Evolutionary conservation across 2,888 invertebrate genomes (phyloP), one percentile per base, ranked within the genome.

Genomic region (Proisotoma minuta): DNA sequence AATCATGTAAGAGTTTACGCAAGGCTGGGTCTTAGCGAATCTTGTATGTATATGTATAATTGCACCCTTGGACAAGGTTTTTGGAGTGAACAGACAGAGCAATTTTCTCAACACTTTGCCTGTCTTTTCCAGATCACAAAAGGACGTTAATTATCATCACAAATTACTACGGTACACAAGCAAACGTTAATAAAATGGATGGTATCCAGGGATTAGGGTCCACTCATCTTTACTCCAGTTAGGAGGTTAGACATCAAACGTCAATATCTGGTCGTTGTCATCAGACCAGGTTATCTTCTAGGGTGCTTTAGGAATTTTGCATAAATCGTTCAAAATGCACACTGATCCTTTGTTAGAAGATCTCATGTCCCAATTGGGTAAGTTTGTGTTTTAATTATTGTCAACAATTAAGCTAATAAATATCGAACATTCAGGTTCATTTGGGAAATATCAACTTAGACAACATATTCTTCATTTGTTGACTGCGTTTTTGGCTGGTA

Each of bases 401-500:
- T 26, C 15, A 34, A 34, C 34, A 34, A 34, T 8, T 15, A 34
- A 34, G 5, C 18, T 43, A 43, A 43, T 43, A 4, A 43, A 34
- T 10, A 3, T 57, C 20, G 27, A 5, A 23, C 24, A 53, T 40
- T 53, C 27, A 72, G 72, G 72, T 12, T 52, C 57, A 10, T 72
- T 70, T 59, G 70, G 70, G 34, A 65, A 61, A 43, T 70, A 72
- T 49, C 72, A 72, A 59, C 27, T 67, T 1, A 60, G 65, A 23
- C 72, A 72, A 40, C 68, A 68, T 62, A 20, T 66, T 40, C 53
- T 70, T 3, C 68, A 70, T 57, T 28, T 70, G 10, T 60, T 72
- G 20, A 57, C 63, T 4, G 69, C 70, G 1, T 73, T 73, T 57
- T 59, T 73, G 22, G 73, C 70, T 50, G 73, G 73, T 5, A 62